Conservation (phyloP, 2,797 vertebrate genomes). For the Sternarchorhynchus goeldii region DNA sequence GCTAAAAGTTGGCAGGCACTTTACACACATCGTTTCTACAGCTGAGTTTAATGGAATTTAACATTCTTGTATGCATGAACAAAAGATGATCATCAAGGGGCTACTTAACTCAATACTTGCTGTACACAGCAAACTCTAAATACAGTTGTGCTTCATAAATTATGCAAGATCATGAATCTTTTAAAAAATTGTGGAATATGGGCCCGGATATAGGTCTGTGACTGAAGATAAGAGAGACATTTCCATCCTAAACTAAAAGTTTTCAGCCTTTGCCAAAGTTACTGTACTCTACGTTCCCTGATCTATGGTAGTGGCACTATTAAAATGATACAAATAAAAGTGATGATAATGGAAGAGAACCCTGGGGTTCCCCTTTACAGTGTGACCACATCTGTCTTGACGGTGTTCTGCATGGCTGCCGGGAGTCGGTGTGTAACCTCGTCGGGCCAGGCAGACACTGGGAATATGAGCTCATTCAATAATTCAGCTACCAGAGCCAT, state of each 20-base stretch:
- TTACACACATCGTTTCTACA: conserved; percentile 7
- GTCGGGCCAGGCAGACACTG: conserved; percentile 46
- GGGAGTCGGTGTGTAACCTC: conserved; percentile 53
- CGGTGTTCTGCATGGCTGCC: conserved; percentile 67
- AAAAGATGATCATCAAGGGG: conserved; percentile 16
- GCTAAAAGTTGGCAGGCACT: conserved; percentile 2
- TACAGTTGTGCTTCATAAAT: conserved; percentile 3
- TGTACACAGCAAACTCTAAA: neutral
- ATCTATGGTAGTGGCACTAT: conserved; percentile 22
- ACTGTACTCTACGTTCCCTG: conserved; percentile 6
- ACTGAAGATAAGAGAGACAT: conserved; percentile 25
- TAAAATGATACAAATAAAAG: conserved; percentile 25
- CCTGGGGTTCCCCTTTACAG: conserved; percentile 31
- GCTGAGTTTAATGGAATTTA: conserved; percentile 14
- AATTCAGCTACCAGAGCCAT: conserved; percentile 67
- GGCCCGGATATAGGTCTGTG: neutral
- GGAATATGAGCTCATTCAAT: conserved; percentile 68
- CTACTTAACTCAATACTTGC: neutral
- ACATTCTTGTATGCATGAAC: conserved; percentile 25
- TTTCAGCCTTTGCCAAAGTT: conserved; percentile 6
- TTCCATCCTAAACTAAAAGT: conserved; percentile 5
- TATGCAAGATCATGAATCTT: neutral
- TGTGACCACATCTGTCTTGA: conserved; percentile 46
- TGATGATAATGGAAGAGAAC: conserved; percentile 33
- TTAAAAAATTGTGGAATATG: neutral